These are phyloP conservation scores for Anagyrus pseudococci DNA, from an alignment of 2,888 invertebrate genomes.

Conservation along the genomic window DNA sequence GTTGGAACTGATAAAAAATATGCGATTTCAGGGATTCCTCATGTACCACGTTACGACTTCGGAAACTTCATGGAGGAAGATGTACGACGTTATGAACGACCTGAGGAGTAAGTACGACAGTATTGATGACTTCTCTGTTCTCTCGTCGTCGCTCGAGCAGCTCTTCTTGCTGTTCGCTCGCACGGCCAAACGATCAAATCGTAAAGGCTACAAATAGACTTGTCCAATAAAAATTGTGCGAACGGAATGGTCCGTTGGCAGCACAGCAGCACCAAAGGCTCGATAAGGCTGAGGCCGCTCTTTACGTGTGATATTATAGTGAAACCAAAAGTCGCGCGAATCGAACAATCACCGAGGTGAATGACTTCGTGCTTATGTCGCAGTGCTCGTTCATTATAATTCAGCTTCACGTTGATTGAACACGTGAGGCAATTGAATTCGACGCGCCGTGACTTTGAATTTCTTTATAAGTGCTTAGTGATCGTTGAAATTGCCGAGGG, in stretches of 20 bases:
- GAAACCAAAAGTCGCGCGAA: slow-evolving; percentile 20
- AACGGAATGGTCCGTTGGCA: background rate
- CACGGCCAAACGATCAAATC: slow-evolving; percentile 42
- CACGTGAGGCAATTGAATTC: no score
- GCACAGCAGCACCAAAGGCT: slow-evolving; percentile 30
- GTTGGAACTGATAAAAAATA: background rate
- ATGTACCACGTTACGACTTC: slow-evolving; percentile 54
- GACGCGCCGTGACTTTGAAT: background rate
- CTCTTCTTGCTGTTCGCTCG: slow-evolving; percentile 59
- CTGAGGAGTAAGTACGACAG: slow-evolving; percentile 50
- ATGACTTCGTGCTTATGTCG: background rate
- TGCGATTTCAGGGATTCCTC: slow-evolving; percentile 49
- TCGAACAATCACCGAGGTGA: slow-evolving; percentile 1
- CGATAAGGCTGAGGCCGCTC: slow-evolving; percentile 14
- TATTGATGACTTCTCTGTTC: slow-evolving; percentile 56
- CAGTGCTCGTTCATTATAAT: background rate
- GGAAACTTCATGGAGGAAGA: slow-evolving; percentile 54
- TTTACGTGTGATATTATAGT: slow-evolving; percentile 33
- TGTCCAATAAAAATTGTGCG: background rate
- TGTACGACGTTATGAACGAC: slow-evolving; percentile 55
- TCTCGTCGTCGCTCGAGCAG: slow-evolving; percentile 58
- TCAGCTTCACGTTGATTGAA: background rate
- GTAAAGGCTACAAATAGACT: slow-evolving; percentile 17
- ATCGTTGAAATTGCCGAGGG: background rate
- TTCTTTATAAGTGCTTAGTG: no score